phyloP scores from a whole-genome alignment of 2,797 vertebrate species.

The Rachycentron canadum region DNA sequence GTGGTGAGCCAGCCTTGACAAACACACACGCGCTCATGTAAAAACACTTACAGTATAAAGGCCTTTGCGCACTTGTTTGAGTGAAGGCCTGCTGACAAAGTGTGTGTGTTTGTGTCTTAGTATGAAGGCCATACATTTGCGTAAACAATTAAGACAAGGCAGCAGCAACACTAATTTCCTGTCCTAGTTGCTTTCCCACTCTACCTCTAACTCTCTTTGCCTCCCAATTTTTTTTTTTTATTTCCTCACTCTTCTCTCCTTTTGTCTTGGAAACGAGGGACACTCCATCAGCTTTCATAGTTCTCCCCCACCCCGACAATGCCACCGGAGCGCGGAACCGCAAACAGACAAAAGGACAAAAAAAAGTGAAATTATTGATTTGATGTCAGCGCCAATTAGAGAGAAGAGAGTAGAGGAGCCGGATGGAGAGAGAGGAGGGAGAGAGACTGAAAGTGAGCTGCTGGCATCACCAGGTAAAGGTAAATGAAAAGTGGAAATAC shows the following conservation, averaged over 20 bases:
- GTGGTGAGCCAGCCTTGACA: constrained; percentile 41
- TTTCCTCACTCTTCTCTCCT: constrained; percentile 12
- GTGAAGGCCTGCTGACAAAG: constrained; percentile 42
- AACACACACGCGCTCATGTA: constrained; percentile 9
- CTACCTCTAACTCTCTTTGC: constrained; percentile 1
- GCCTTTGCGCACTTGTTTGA: constrained; percentile 6
- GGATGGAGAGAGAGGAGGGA: constrained; percentile 15
- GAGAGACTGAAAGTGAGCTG: constrained; percentile 38
- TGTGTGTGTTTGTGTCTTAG: constrained; percentile 18
- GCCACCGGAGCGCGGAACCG: constrained; percentile 58
- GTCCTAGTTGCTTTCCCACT: background rate
- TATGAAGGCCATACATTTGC: constrained; percentile 29
- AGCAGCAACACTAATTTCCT: constrained; percentile 9
- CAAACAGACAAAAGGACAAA: constrained; percentile 71
- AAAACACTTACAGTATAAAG: constrained; percentile 14
- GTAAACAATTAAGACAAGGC: constrained; percentile 32
- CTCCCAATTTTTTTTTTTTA: constrained; percentile 9
- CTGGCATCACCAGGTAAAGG: constrained; percentile 25
- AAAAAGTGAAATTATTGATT: constrained; percentile 82
- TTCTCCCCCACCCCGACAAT: constrained; percentile 46
- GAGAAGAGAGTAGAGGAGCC: constrained; percentile 47
- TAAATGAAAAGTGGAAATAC: constrained; percentile 24
- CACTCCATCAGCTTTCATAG: constrained; percentile 60
- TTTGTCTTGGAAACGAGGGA: constrained; percentile 50
- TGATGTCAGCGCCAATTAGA: constrained; percentile 81